Evolutionary conservation across 2,888 invertebrate genomes (phyloP).

Genomic region (Blomia tropicalis): DNA sequence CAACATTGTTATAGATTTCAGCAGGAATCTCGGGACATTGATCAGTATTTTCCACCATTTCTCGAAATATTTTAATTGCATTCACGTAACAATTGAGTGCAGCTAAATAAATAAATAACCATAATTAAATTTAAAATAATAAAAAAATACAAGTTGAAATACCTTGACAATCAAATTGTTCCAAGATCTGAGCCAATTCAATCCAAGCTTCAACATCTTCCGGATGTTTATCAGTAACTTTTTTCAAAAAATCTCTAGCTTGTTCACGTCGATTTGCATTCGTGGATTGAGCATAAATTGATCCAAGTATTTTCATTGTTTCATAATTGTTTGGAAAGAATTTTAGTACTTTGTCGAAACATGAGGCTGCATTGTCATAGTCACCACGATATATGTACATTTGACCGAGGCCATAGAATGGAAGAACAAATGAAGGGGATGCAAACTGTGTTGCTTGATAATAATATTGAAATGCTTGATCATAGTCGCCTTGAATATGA

Average conservation of each 20-base stretch:
- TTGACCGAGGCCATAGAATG: constrained; percentile 94
- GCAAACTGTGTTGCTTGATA: constrained; percentile 98
- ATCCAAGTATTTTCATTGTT: constrained; percentile 97
- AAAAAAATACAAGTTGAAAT: neutral
- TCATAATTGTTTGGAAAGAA: constrained; percentile 95
- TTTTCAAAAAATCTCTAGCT: constrained; percentile 64
- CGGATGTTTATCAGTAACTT: constrained; percentile 81
- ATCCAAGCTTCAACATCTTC: constrained; percentile 99
- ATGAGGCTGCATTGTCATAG: constrained; percentile 75
- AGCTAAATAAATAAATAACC: constrained; percentile 32
- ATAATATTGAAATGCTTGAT: constrained; percentile 97
- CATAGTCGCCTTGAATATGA: constrained; percentile 83
- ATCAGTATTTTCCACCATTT: constrained; percentile 43
- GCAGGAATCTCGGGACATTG: constrained; percentile 88
- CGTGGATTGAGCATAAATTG: constrained; percentile 71
- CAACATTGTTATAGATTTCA: constrained; percentile 94
- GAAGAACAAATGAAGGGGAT: constrained; percentile 79
- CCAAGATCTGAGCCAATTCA: constrained; percentile 90
- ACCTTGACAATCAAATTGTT: constrained; percentile 69
- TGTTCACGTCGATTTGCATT: constrained; percentile 70
- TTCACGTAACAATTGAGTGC: constrained; percentile 82
- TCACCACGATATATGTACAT: constrained; percentile 98
- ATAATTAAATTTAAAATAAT: neutral
- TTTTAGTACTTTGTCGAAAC: constrained; percentile 96
- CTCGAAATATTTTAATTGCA: constrained; percentile 75